Conservation (phyloP, 2,113 vertebrate species). For the Cinclus cinclus region DNA sequence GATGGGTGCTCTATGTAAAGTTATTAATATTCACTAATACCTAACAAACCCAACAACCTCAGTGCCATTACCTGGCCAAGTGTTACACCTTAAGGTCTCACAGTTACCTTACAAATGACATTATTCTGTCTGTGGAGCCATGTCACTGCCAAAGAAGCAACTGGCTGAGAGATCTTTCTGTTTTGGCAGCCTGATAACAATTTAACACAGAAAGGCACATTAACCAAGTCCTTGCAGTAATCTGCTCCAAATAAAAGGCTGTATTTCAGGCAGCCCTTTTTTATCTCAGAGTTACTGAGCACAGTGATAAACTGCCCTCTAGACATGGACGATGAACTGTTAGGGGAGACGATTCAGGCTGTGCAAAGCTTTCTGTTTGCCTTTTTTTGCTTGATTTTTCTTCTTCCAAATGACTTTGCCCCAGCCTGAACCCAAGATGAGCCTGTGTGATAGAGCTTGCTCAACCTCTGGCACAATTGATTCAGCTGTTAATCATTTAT, state of each 20-base stretch:
- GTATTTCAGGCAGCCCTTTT: background rate
- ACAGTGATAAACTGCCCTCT: background rate
- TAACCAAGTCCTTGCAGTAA: background rate
- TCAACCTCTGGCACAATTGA: constrained; percentile 65
- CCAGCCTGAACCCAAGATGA: background rate
- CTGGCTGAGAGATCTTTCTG: background rate
- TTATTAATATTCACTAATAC: background rate
- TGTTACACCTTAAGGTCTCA: background rate
- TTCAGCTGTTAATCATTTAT: constrained; percentile 73
- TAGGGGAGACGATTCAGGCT: background rate
- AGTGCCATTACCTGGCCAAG: background rate
- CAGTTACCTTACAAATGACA: background rate
- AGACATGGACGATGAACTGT: background rate
- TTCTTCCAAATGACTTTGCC: background rate
- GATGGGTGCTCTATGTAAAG: background rate
- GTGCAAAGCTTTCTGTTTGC: background rate
- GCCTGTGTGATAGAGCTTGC: background rate
- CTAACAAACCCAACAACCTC: background rate
- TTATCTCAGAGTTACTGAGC: background rate
- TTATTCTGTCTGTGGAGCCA: background rate
- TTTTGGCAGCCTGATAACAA: background rate
- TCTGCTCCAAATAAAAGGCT: background rate
- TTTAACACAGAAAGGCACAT: background rate
- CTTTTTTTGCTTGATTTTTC: background rate
- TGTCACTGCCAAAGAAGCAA: background rate